Evolutionary conservation across 2,113 vertebrate genomes (phyloP).

Genomic region (Reinhardtius hippoglossoides): DNA sequence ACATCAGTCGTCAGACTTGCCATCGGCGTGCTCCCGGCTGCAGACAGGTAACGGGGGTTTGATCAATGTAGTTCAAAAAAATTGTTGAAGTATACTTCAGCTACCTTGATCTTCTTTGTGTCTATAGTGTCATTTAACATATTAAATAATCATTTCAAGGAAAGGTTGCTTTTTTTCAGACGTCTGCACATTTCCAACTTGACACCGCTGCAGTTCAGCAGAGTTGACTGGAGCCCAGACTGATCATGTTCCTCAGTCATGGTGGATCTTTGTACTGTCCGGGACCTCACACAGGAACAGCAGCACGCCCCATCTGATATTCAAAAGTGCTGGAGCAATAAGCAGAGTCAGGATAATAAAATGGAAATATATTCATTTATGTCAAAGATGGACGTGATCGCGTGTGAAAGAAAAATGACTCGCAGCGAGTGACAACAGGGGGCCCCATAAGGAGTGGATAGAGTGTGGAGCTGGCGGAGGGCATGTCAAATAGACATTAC

Average conservation of each 20-base stretch:
- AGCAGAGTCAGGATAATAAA: conserved; percentile 23
- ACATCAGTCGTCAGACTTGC: conserved; percentile 18
- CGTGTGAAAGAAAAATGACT: conserved; percentile 41
- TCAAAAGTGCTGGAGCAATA: conserved; percentile 7
- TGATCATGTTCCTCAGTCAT: not conserved
- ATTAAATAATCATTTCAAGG: not conserved
- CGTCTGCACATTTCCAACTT: not conserved
- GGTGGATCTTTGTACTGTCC: not conserved
- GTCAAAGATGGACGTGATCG: conserved; percentile 39
- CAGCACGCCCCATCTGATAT: not conserved
- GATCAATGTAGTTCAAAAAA: conserved; percentile 4
- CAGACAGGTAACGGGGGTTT: conserved; percentile 9
- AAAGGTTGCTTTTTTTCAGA: not conserved
- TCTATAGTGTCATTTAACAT: not conserved
- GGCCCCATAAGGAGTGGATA: conserved; percentile 27
- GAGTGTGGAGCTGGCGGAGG: conserved; percentile 31
- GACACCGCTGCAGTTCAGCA: not conserved
- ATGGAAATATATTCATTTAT: conserved; percentile 44
- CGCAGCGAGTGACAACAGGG: conserved; percentile 42
- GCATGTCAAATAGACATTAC: conserved; percentile 61
- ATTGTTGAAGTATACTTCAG: not conserved
- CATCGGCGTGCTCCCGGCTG: conserved; percentile 10
- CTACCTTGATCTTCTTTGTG: conserved; percentile 1
- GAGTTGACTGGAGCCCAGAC: not conserved
- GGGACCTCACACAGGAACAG: not conserved